Percentiles rank a stretch among this genome's conserved stretches.
Conservation (phyloP, 2,113 vertebrate species). For the Uropsilus gracilis region DNA sequence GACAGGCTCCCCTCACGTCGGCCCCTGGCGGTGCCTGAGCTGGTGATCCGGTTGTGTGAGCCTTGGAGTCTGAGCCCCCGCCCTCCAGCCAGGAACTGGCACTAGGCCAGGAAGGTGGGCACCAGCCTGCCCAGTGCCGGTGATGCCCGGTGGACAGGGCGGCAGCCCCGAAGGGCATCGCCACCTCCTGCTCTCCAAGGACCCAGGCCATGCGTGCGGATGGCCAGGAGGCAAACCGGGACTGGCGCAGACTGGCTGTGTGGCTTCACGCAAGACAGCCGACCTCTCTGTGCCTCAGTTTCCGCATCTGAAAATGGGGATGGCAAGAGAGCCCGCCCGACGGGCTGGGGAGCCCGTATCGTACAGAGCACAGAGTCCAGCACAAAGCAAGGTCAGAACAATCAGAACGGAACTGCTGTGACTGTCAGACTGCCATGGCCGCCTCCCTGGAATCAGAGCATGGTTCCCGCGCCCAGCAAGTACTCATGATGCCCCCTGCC, state of each 20-base stretch:
- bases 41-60: fast-evolving
- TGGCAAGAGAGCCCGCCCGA: neutral
- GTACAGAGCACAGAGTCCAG: fast-evolving
- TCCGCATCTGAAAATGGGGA: neutral
- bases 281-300: neutral
- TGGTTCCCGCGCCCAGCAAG: too few species aligned
- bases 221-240: neutral
- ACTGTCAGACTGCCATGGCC: neutral
- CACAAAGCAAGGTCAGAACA: neutral
- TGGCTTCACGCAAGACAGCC: neutral
- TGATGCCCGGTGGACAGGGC: neutral
- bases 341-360: neutral
- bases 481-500: neutral
- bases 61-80: too few species aligned
- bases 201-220: neutral
- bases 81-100: neutral
- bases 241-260: neutral
- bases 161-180: too few species aligned
- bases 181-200: neutral
- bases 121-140: neutral
- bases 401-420: neutral
- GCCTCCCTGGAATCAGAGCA: too few species aligned
- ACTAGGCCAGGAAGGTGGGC: neutral
- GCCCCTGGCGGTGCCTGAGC: neutral
- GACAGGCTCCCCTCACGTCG: neutral